phyloP scores from a whole-genome alignment of 1,140 invertebrate genomes.

The fruit fly (Drosophila melanogaster) region DNA sequence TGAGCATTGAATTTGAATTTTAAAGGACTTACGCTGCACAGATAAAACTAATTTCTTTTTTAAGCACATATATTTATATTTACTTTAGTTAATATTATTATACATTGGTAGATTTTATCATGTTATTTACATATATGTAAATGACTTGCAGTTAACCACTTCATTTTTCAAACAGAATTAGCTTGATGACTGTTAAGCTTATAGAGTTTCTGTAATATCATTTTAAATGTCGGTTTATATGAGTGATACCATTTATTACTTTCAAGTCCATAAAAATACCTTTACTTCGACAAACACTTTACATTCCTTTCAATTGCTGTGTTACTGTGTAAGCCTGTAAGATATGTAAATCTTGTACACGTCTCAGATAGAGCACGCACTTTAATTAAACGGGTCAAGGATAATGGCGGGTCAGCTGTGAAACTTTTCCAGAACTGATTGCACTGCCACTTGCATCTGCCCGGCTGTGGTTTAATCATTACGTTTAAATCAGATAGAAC shows the following conservation, averaged over 20 bases:
- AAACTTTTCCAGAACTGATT: constrained; percentile 69
- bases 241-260: too few relatives aligned
- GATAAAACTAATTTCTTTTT: too few relatives aligned
- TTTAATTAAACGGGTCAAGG: constrained; percentile 53
- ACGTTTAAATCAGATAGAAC: constrained; percentile 76
- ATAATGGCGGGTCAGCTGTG: constrained; percentile 54
- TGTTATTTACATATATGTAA: too few relatives aligned
- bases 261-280: constrained; percentile 27
- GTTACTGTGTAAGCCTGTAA: constrained; percentile 16
- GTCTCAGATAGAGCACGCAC: constrained; percentile 22
- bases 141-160: too few relatives aligned
- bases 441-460: constrained; percentile 37
- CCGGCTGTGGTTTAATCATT: constrained; percentile 68
- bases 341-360: constrained; percentile 46
- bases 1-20: background rate
- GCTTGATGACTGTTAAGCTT: too few relatives aligned
- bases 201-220: too few relatives aligned
- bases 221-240: too few relatives aligned
- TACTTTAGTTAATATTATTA: too few relatives aligned
- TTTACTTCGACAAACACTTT: constrained; percentile 1
- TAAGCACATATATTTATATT: too few relatives aligned
- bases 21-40: background rate
- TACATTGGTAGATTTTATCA: too few relatives aligned
- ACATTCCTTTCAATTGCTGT: constrained; percentile 33
- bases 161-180: too few relatives aligned